Base-by-base conservation (phyloP, 2,113 vertebrate species). In the Nothobranchius kuhntae region DNA sequence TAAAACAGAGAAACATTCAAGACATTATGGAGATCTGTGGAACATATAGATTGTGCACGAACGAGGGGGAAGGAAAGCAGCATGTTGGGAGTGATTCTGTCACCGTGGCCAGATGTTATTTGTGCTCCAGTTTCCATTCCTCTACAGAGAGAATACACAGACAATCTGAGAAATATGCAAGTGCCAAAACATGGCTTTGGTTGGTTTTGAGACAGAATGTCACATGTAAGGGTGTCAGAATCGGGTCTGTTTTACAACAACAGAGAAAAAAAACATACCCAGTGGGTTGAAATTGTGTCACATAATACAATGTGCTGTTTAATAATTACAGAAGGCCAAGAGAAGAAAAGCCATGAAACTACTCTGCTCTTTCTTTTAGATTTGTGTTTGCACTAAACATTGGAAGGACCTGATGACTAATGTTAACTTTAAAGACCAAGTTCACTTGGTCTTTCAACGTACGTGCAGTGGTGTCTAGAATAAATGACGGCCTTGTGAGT, bases 121-220 rank as follows among this genome's bases (percentile, higher is more conserved):
- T 53, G 63, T 82, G 87, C 84, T 89, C 87, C 70, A 86, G 80
- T 88, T 89, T 87, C 42, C 68, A 75, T 77, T 73, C n/a, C 76
- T 86, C 73, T 75, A 44, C 60, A 77, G 78, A 80, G 80, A 85
- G 78, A 85, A 85, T 64, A 73, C 64, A 72, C 78, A 81, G 74
- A 82, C 81, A 75, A 73, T 83, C 68, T 76, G 75, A 88, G 40
- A 80, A 78, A 81, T 73, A 71, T 63, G 68, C 62, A 73, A 77
- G 63, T 78, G 75, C 82, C 75, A 84, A 85, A 83, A 75, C 51
- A 69, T 15, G 55, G 68, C 76, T 79, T 69, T 66, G 73, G 59
- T 65, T 84, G 81, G 76, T 80, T 77, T 67, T 68, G 51, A 82
- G 73, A 82, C 83, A 71, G 53, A 70, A 35, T 78, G 68, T 78